These are phyloP conservation scores for Mactra quadrangularis DNA, from an alignment of 1,140 invertebrate genomes.

Conservation along the genomic window DNA sequence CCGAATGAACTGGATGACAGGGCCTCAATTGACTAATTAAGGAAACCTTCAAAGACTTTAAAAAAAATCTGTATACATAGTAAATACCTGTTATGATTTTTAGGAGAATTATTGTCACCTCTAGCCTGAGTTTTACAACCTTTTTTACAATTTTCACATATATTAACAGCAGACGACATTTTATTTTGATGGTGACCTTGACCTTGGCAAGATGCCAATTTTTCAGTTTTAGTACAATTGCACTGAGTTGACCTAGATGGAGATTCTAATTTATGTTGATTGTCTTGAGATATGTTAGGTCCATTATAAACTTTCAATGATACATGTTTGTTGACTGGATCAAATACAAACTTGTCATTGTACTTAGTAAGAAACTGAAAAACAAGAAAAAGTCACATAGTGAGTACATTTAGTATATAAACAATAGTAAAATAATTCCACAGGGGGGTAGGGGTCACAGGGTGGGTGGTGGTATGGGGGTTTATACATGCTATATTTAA, in stretches of 20 bases:
- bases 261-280: background rate
- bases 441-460: no score
- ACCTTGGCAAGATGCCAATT: background rate
- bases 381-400: no score
- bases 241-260: background rate
- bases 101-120: background rate
- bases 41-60: no score
- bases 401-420: no score
- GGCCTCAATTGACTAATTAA: no score
- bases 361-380: slow-evolving; percentile 76
- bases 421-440: no score
- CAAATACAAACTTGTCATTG: slow-evolving; percentile 72
- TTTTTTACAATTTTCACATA: slow-evolving; percentile 16
- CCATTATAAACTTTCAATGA: slow-evolving; percentile 28
- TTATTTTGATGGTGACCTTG: background rate
- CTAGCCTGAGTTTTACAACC: background rate
- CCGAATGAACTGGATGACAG: no score
- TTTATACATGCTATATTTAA: no score
- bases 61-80: no score
- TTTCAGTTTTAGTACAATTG: slow-evolving; percentile 10
- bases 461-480: no score
- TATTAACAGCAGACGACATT: background rate
- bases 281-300: background rate
- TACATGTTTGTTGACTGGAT: slow-evolving; percentile 60
- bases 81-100: no score